Evolutionary conservation across 1,140 invertebrate species (phyloP).

Genomic region (Magallana gigas): DNA sequence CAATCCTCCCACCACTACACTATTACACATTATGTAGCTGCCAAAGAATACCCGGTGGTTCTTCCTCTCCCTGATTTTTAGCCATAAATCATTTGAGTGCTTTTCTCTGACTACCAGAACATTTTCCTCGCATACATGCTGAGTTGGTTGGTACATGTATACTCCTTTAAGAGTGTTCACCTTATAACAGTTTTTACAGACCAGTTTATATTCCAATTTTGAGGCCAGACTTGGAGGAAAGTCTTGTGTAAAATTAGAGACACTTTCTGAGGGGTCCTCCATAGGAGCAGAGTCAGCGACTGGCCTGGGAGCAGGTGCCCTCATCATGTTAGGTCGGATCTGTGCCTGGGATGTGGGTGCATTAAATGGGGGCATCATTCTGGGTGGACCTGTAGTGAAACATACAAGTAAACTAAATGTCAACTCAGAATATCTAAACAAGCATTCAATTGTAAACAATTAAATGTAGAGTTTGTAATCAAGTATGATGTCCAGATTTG

Average conservation of each 20-base stretch:
- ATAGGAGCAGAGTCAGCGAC: slow-evolving; percentile 22
- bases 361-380: slow-evolving; percentile 17
- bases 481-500: too few species aligned
- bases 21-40: slow-evolving; percentile 72
- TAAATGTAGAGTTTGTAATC: too few species aligned
- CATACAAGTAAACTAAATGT: background rate
- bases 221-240: slow-evolving; percentile 62
- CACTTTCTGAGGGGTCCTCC: slow-evolving; percentile 21
- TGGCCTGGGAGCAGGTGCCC: slow-evolving; percentile 49
- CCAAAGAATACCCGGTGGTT: slow-evolving; percentile 70
- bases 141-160: slow-evolving; percentile 56
- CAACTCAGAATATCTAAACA: too few species aligned
- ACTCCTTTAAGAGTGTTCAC: slow-evolving; percentile 57
- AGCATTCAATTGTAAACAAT: too few species aligned
- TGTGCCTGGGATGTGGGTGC: slow-evolving; percentile 37
- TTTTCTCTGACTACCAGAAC: slow-evolving; percentile 65
- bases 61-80: slow-evolving; percentile 71
- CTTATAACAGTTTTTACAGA: slow-evolving; percentile 69
- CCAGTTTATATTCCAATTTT: slow-evolving; percentile 65
- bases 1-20: slow-evolving; percentile 55
- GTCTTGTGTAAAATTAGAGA: slow-evolving; percentile 40
- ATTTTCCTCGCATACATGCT: slow-evolving; percentile 72
- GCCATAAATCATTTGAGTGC: slow-evolving; percentile 54
- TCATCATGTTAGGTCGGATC: slow-evolving; percentile 46
- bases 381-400: background rate